phyloP scores from a whole-genome alignment of 2,113 vertebrate species.

The Dromiciops gliroides region DNA sequence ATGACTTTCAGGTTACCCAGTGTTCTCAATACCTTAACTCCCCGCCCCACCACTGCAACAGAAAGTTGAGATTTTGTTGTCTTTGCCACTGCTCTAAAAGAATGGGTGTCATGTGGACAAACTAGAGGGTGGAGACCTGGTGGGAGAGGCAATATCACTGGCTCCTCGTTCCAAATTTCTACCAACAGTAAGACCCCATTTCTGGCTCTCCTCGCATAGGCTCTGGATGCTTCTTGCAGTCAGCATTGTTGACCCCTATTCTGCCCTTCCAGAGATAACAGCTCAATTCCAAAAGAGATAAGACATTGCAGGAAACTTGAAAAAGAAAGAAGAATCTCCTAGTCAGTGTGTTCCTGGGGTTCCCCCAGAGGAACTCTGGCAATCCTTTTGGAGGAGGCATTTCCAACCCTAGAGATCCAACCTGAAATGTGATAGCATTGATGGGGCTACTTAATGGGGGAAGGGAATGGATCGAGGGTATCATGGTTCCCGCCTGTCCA shows the following conservation, averaged over 20 bases:
- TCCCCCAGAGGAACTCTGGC: slow-evolving; percentile 50
- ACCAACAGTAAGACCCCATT: neutral
- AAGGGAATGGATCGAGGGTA: neutral
- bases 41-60: slow-evolving; percentile 7
- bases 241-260: slow-evolving; percentile 25
- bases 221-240: slow-evolving; percentile 32
- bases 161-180: neutral
- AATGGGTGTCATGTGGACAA: neutral
- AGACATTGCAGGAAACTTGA: slow-evolving; percentile 39
- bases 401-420: slow-evolving; percentile 27
- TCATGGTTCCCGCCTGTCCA: neutral
- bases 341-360: slow-evolving; percentile 38
- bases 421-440: slow-evolving; percentile 52
- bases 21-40: slow-evolving; percentile 2
- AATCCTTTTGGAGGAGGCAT: slow-evolving; percentile 58
- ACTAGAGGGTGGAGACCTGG: neutral
- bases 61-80: slow-evolving; percentile 21
- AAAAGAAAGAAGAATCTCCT: slow-evolving; percentile 38
- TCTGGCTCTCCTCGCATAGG: slow-evolving; percentile 13
- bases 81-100: slow-evolving; percentile 21
- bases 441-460: slow-evolving; percentile 16
- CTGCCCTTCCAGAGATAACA: slow-evolving; percentile 15
- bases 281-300: slow-evolving; percentile 58
- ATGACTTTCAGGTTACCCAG: neutral
- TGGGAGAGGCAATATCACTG: slow-evolving; percentile 23